These are phyloP conservation scores for Fistularia tabacaria DNA, from an alignment of 2,797 vertebrate genomes.

Conservation along the genomic window DNA sequence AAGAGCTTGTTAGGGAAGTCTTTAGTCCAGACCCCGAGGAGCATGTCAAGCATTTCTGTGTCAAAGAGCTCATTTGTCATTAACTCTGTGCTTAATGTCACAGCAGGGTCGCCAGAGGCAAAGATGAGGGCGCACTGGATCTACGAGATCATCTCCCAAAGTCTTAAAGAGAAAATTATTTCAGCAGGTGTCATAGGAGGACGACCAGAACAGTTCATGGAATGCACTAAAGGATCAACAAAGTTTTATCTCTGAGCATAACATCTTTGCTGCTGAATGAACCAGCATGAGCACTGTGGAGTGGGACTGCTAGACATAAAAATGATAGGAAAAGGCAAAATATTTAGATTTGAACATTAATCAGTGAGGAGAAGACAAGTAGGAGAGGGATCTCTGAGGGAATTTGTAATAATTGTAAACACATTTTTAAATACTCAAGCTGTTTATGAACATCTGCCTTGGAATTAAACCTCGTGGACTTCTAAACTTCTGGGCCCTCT, in stretches of 20 bases:
- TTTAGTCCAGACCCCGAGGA: slow-evolving; percentile 71
- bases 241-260: slow-evolving; percentile 25
- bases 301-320: slow-evolving; percentile 5
- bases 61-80: slow-evolving; percentile 75
- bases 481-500: too few relatives aligned
- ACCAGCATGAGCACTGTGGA: not conserved
- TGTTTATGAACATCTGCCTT: slow-evolving; percentile 34
- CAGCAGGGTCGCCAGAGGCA: slow-evolving; percentile 41
- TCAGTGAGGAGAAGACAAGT: not conserved
- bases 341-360: slow-evolving; percentile 19
- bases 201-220: slow-evolving; percentile 23
- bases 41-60: slow-evolving; percentile 71
- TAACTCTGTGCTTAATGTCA: slow-evolving; percentile 54
- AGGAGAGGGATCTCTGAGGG: slow-evolving; percentile 22
- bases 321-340: slow-evolving; percentile 20
- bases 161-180: slow-evolving; percentile 30
- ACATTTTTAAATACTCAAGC: slow-evolving; percentile 35
- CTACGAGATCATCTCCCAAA: slow-evolving; percentile 43
- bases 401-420: slow-evolving; percentile 43
- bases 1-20: slow-evolving; percentile 74
- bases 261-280: slow-evolving; percentile 29
- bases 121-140: slow-evolving; percentile 28
- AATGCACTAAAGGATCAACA: slow-evolving; percentile 19
- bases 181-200: slow-evolving; percentile 29
- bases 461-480: not conserved